Evolutionary conservation across 1,140 invertebrate species (phyloP).

Genomic region (Drosophila rufa): DNA sequence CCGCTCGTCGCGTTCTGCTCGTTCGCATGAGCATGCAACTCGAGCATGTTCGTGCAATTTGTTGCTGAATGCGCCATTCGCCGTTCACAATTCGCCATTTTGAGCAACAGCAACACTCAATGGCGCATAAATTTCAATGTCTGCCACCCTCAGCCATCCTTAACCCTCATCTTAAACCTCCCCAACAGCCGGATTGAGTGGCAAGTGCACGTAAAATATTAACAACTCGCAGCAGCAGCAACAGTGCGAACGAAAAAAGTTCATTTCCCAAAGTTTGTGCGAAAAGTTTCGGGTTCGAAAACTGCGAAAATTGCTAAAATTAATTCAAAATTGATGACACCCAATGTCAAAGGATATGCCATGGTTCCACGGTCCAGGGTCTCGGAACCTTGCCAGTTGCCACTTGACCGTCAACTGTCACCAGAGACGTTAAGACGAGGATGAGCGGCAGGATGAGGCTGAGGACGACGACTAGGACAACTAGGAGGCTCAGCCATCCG

Average conservation of each 20-base stretch:
- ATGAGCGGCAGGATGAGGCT: constrained; percentile 20
- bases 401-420: constrained; percentile 80
- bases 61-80: constrained; percentile 64
- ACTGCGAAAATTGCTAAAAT: constrained; percentile 73
- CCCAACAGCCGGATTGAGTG: constrained; percentile 48
- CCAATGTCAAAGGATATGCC: constrained; percentile 70
- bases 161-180: constrained; percentile 1
- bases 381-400: constrained; percentile 58
- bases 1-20: constrained; percentile 20
- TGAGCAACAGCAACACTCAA: constrained; percentile 51
- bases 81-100: constrained; percentile 27
- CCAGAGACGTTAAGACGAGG: constrained; percentile 51
- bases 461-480: constrained; percentile 13
- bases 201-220: constrained; percentile 76
- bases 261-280: constrained; percentile 45
- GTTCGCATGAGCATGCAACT: constrained; percentile 61
- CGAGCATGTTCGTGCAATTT: constrained; percentile 72
- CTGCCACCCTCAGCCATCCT: background rate
- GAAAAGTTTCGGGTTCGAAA: constrained; percentile 57
- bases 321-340: constrained; percentile 79
- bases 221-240: constrained; percentile 47
- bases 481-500: constrained; percentile 19
- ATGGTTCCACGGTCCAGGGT: constrained; percentile 22
- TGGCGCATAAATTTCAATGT: constrained; percentile 70
- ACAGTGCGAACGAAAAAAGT: constrained; percentile 41